Evolutionary conservation across 2,797 vertebrate genomes (phyloP), one percentile per base, ranked within the genome.

Genomic region (Premnoplex brunnescens): DNA sequence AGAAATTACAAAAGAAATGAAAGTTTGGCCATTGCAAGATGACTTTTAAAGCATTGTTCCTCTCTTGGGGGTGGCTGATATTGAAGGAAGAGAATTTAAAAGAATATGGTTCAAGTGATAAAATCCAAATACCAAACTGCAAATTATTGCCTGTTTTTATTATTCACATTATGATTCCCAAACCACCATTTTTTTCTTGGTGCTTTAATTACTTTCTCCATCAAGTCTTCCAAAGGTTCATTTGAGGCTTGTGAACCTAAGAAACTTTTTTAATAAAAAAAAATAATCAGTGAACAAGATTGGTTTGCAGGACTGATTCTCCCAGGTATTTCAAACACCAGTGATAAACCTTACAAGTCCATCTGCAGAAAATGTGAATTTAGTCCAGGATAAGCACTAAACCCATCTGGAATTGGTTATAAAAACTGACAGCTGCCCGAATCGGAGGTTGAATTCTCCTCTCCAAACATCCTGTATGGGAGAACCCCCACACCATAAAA

Each of bases 191-290:
- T 56, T 56, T 93, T 95, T 81, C 71, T 79, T 89, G 71, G 44
- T 58, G 84, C 41, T 96, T 96, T 97, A 93, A 93, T 97, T 97
- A 93, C 90, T 94, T 96, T 92, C 84, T 91, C 84, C 81, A 79
- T 49, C 26, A 28, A 44, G 44, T 58, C 74, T 68, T 92, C 81
- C 71, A 80, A 89, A 94, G 83, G 71, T 85, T 95, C 85, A 73
- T 84, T 79, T 63, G 92, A 93, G 86, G 55, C 76, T 85, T 79
- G 36, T 89, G 89, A 94, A 79, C 79, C 76, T 64, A 27, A 76
- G 75, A 81, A 95, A 91, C 44, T 48, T 92, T 79, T 92, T 76
- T 67, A 88, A 93, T 82, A 68, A 88, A 82, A 44, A 44, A 59
- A 83, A 81, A 73, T 59, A 86, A 83, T 63, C 67, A 79, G 77